Base-by-base conservation (phyloP, 2,888 invertebrate genomes). In the Nomada lathburiana region DNA sequence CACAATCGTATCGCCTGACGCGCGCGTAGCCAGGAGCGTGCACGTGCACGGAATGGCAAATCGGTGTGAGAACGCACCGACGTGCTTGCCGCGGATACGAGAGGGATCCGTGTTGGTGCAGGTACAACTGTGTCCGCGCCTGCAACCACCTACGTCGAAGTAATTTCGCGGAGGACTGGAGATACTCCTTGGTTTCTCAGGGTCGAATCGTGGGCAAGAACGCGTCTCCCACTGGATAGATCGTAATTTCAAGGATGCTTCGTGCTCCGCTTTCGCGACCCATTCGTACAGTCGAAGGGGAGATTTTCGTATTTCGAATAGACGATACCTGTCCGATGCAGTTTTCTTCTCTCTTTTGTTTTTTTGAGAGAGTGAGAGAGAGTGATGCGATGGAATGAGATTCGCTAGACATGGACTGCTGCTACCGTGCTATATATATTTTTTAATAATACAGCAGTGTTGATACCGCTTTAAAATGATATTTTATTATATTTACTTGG, bases 231-330 rank as follows among this genome's bases (percentile, higher is more conserved):
- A 82, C 84, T 80, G 80, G 83, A 80, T 86, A 76, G 80, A 80
- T 87, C 76, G 87, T 80, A 84, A 87, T 86, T 87, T 87, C 76
- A 36, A 84, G 76, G 76, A 84, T 77, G 77, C 77, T 82, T 75
- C 68, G 77, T 75, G 69, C 64, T 70, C 77, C 63, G 85, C 53
- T 83, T 47, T 53, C 70, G 60, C 52, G 68, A 64, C 53, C 63
- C 53, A 73, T 64, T 69, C 50, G 36, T 36, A 2, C 2, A 50
- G 23, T 52, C 23, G 50, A n/a, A 36, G 13, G 36, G 36, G 5
- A 11, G 64, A 63, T 50, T 59, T 65, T 70, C 23, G 47, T 55
- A n/a, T 65, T 47, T 60, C 23, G 13, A 57, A 42, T 60, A 16
- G 60, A n/a, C 18, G 20, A 29, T 47, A 13, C 47, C 18, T 29